Evolutionary conservation across 2,888 invertebrate genomes (phyloP).

Genomic region (Prenolepis imparis): DNA sequence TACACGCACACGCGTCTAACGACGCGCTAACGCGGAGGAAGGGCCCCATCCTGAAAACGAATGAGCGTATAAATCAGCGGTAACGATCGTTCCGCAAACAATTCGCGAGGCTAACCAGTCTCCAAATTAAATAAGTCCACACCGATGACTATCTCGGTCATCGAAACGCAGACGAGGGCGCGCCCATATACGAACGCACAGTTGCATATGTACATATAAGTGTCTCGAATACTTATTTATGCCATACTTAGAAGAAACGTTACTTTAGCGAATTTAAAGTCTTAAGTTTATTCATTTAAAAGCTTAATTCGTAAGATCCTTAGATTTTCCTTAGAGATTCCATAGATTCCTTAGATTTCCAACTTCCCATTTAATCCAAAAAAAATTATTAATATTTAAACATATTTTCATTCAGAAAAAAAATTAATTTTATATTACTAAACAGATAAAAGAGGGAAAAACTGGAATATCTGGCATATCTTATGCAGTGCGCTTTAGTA

Average conservation of each 20-base stretch:
- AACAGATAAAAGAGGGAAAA: neutral
- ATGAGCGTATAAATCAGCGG: slow-evolving; percentile 78
- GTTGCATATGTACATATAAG: neutral
- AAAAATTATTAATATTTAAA: neutral
- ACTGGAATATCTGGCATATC: slow-evolving; percentile 5
- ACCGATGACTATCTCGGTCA: slow-evolving; percentile 70
- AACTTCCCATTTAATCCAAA: neutral
- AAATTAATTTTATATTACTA: neutral
- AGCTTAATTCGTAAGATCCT: neutral
- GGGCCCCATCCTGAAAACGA: slow-evolving; percentile 72
- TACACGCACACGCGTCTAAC: slow-evolving; percentile 33
- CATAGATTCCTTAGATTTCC: too few species aligned
- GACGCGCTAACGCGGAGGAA: slow-evolving; percentile 33
- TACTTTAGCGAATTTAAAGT: neutral
- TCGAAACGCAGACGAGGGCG: slow-evolving; percentile 5
- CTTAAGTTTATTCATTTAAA: neutral
- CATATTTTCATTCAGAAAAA: neutral
- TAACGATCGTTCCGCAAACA: slow-evolving; percentile 78
- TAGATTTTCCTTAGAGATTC: too few species aligned
- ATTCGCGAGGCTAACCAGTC: slow-evolving; percentile 66
- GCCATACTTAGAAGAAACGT: neutral
- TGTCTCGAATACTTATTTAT: neutral
- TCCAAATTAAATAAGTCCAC: slow-evolving; percentile 76
- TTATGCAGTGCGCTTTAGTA: slow-evolving; percentile 7
- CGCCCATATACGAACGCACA: neutral